These are phyloP conservation scores for Coremacera marginata DNA, from an alignment of 2,888 invertebrate genomes.

Conservation along the genomic window DNA sequence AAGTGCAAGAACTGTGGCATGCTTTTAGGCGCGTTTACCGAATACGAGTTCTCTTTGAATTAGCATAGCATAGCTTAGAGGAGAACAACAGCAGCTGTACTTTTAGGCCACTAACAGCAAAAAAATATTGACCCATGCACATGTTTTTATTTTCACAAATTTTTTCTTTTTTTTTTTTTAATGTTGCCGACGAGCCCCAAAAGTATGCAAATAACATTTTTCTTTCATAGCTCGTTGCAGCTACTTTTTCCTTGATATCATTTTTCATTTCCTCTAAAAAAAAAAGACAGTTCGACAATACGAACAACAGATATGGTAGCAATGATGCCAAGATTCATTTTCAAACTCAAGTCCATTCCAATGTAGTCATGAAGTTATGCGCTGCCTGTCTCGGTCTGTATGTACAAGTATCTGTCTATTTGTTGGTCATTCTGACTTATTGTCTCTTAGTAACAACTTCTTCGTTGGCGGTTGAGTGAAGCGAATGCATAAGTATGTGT, in stretches of 20 bases:
- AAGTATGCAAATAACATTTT: slow-evolving; percentile 9
- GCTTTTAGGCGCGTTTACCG: neutral
- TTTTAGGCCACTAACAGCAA: neutral
- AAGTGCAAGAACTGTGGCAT: neutral
- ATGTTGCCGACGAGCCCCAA: neutral
- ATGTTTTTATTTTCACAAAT: too few relatives aligned
- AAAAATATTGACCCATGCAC: neutral
- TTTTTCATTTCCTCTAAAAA: neutral
- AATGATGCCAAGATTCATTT: neutral
- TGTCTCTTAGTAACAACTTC: too few relatives aligned
- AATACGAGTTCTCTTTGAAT: neutral
- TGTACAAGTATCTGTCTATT: too few relatives aligned
- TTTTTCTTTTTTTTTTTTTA: neutral
- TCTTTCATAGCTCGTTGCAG: neutral
- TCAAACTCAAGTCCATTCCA: too few relatives aligned
- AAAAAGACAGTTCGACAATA: neutral
- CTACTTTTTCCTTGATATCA: neutral
- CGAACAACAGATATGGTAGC: neutral
- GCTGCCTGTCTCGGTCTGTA: too few relatives aligned
- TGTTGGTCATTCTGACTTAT: too few relatives aligned
- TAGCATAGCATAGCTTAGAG: neutral
- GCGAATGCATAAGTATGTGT: too few relatives aligned
- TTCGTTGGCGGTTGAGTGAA: too few relatives aligned
- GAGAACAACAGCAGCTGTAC: neutral
- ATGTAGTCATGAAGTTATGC: too few relatives aligned